Evolutionary conservation across 2,113 vertebrate genomes (phyloP), one percentile per base, ranked within the genome.

Genomic region (Protobothrops flavoviridis): DNA sequence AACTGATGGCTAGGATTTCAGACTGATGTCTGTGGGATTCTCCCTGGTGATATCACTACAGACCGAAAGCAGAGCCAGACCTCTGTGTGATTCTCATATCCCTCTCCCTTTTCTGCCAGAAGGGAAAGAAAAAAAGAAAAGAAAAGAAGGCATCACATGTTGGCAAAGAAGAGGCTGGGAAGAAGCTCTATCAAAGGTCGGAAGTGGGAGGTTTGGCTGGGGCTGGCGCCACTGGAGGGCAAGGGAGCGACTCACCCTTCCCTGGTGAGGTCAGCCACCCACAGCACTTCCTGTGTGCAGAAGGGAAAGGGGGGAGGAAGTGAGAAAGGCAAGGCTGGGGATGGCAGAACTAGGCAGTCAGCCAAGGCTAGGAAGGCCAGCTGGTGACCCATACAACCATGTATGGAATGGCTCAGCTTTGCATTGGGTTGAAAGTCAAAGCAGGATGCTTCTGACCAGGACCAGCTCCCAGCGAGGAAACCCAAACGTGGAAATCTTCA

Each of bases 191-290:
- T 43, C 21, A 95, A 92, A 96, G 94, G 95, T 95, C 89, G 94
- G 94, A 57, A 69, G 93, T 94, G 94, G 96, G 95, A 94, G 94
- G 96, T 88, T 87, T 57, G 50, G 59, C 94, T 5, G 85, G 89
- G 57, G 48, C 29, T 3, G 94, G 94, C 92, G 94, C 94, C 93
- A 2, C 90, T 90, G 15, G 17, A 43, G n/a, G 91, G 53, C 9
- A 45, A 88, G 64, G 86, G 89, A 81, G 50, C 89, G 48, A 64
- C 64, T 85, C 45, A 13, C 5, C 43, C 3, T 4, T 86, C 59
- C 91, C 91, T 89, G 11, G 96, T 94, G 96, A 96, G 89, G 93
- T 96, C 95, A 95, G 93, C 94, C 90, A 87, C 96, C 94, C 81
- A 93, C 92, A 0, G 85, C 4, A 12, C 91, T 88, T 92, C 93